These are phyloP conservation scores for Crepidodera aurea DNA, from an alignment of 2,888 invertebrate genomes.

Conservation along the genomic window DNA sequence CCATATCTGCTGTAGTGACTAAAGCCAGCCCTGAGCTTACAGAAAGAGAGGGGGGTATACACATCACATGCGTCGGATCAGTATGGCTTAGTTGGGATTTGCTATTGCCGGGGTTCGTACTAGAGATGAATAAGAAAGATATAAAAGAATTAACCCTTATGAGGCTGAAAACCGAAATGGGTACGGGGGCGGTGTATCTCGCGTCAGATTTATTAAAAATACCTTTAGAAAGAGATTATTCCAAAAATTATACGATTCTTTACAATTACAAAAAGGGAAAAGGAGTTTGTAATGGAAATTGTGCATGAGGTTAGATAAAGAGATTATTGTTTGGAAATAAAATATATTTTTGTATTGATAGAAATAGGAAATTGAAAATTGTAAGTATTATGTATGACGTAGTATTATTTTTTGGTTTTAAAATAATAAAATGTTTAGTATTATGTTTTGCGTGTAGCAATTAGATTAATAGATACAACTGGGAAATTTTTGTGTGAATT, in stretches of 20 bases:
- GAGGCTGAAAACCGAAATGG: conserved; percentile 76
- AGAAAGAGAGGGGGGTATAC: conserved; percentile 64
- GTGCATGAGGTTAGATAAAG: not conserved
- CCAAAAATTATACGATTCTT: conserved; percentile 73
- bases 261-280: conserved; percentile 49
- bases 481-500: no score
- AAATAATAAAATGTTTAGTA: no score
- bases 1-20: conserved; percentile 70
- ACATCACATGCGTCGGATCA: conserved; percentile 90
- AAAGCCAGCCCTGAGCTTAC: conserved; percentile 69
- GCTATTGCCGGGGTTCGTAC: conserved; percentile 74
- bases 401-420: no score
- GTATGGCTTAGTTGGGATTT: conserved; percentile 94
- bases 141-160: conserved; percentile 70
- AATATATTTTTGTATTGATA: conserved; percentile 8
- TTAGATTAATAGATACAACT: no score
- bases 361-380: not conserved
- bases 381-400: no score
- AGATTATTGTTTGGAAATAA: not conserved
- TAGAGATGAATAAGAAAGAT: conserved; percentile 62
- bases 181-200: conserved; percentile 86
- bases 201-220: conserved; percentile 76
- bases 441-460: no score
- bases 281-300: conserved; percentile 10
- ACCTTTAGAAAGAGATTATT: conserved; percentile 74